Evolutionary conservation across 2,113 vertebrate species (phyloP), one percentile per base, ranked within the genome.

Genomic region (Benitochromis conjunctus): DNA sequence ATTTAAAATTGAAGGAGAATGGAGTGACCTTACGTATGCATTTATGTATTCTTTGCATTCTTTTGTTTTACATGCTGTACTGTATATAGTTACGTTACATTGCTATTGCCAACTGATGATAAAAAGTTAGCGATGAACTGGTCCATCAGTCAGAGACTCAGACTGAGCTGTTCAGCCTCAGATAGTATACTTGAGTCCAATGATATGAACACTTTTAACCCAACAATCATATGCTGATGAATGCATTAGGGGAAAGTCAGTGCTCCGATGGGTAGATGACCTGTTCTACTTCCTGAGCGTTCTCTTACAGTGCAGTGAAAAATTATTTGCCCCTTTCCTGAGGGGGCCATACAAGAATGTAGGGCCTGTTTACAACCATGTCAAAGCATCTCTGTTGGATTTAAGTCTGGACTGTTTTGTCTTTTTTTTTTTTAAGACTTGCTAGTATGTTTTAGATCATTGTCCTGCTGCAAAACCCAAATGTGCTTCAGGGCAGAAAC

Each of bases 1-100:
- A 92, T 94, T 90, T 92, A 69, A 93, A 86, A 86, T 81, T 41
- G 8, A 79, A 86, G 38, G 53, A 43, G 79, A 58, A 38, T 69
- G 62, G 62, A 79, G 19, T 41, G 13, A 19, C 26, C 31, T 56
- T 76, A 76, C 58, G 43, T 9, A 77, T 26, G 84, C 43, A 86
- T 62, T 54, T 31, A 81, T 46, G 89, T 81, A 88, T 66, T 53
- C 29, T 48, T 53, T 53, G 46, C 26, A 51, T 48, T 76, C 26
- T 51, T 19, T 64, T 38, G 0, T 29, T 76, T 51, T 11, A 31
- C 10, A 31, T 51, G 46, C 46, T 53, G 1, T 53, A 31, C 6
- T 31, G 26, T 13, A 53, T 76, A 53, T 76, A 48, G 46, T 51
- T 76, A 51, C 18, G 1, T 53, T 53, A 53, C 76, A 85, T 55